Evolutionary conservation across 2,888 invertebrate species (phyloP), one percentile per base, ranked within the genome.

Genomic region (Amblyjoppa fuscipennis): DNA sequence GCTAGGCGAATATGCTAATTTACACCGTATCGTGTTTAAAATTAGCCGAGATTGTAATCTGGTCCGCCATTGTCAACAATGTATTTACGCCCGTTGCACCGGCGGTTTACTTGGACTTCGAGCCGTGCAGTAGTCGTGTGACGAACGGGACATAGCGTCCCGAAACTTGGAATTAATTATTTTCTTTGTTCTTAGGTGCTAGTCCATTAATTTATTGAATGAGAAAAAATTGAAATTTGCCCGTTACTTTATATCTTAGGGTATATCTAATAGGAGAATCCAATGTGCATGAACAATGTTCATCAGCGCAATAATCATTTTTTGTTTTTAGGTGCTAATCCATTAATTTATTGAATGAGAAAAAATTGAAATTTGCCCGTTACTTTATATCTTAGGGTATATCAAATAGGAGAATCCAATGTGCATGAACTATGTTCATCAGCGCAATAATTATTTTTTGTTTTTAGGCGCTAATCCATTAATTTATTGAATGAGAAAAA

Each of bases 1-100:
- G 59, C 28, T 61, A 68, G 51, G 51, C 80, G 64, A 86, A 78
- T 74, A 86, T 81, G 83, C 49, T 74, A 83, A 86, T 83, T 77
- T 77, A 34, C 51, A 38, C 25, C n/a, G 51, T 70, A 25, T 20
- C 68, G 56, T 25, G 77, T 56, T 83, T 64, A 81, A 81, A 86
- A 86, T 86, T 86, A 83, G 77, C 77, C 38, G 74, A 80, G 79
- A 81, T 77, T 38, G 73, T 77, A 83, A 83, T 83, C 69, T 77
- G 77, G 61, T 74, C 77, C 73, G 77, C 74, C 77, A 81, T 81
- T 83, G 73, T 77, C 69, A 69, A 20, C 73, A 77, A 59, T 45
- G 74, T 83, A 81, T 81, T 86, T 83, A 53, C 76, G 83, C 80
- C 74, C 81, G 83, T 86, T 86, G 85, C 76, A 81, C 68, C 66